A percentile compares a stretch with the other conserved stretches of the same genome.
phyloP scores from a whole-genome alignment of 2,113 vertebrate species.

The Ctenodactylus gundi region DNA sequence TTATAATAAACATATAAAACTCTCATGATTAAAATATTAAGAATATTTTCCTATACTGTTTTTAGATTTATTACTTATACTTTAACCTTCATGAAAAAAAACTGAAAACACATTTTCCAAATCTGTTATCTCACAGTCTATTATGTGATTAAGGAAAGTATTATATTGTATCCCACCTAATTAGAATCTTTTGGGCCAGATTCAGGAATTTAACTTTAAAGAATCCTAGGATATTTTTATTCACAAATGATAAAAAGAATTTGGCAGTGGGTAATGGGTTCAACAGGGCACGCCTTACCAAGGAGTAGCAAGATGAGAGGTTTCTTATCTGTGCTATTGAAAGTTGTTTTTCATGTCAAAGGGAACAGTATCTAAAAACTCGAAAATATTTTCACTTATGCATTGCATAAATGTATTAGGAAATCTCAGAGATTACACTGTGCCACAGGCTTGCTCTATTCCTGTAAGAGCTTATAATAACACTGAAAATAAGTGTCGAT shows the following conservation, averaged over 20 bases:
- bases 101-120: not conserved
- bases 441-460: not conserved
- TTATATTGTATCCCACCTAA: not conserved
- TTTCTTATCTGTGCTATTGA: not conserved
- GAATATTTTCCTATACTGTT: not conserved
- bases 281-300: not conserved
- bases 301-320: not conserved
- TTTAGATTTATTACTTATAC: not conserved
- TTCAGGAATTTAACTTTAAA: constrained; percentile 8
- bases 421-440: not conserved
- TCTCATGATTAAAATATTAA: not conserved
- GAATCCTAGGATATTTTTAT: not conserved
- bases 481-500: constrained; percentile 11
- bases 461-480: not conserved
- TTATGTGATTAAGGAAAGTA: not conserved
- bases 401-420: constrained; percentile 1
- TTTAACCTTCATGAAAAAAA: not conserved
- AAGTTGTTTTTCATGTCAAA: constrained; percentile 7
- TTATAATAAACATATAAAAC: not conserved
- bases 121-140: not conserved
- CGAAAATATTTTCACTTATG: constrained; percentile 21
- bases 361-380: not conserved
- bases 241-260: not conserved
- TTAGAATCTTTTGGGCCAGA: not conserved
- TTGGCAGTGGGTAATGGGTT: not conserved